These are phyloP conservation scores for Aythya fuligula DNA, from an alignment of 2,797 vertebrate genomes.

Conservation along the genomic window DNA sequence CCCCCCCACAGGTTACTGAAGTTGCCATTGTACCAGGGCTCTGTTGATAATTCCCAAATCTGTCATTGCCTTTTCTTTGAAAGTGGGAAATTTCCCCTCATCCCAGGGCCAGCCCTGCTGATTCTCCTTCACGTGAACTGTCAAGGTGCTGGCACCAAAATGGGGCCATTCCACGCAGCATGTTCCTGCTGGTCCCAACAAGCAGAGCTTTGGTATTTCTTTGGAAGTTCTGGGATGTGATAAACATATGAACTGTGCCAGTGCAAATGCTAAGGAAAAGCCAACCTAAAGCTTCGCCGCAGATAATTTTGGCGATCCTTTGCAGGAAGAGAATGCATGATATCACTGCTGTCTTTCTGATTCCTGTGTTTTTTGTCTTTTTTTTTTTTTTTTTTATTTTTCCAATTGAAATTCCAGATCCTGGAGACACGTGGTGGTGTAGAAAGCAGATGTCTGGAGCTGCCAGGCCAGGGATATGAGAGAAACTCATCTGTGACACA, in stretches of 20 bases:
- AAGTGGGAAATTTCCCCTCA: not conserved
- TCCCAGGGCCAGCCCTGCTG: not conserved
- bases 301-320: not conserved
- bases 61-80: not conserved
- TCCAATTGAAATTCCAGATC: not conserved
- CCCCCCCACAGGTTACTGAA: not conserved
- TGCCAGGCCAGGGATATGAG: not conserved
- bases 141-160: not conserved
- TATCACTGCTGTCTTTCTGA: not conserved
- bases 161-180: accelerated
- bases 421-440: not conserved
- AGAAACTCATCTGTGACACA: not conserved
- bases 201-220: not conserved
- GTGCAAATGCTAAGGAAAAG: not conserved
- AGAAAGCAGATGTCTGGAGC: not conserved
- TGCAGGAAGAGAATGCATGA: not conserved
- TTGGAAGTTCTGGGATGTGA: not conserved
- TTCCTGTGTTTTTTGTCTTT: not conserved
- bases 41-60: not conserved
- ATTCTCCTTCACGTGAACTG: not conserved
- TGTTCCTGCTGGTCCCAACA: not conserved
- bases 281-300: accelerated
- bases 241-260: accelerated
- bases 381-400: not conserved
- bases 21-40: not conserved